phyloP scores from a whole-genome alignment of 2,888 invertebrate species.

The Sericinus montela region DNA sequence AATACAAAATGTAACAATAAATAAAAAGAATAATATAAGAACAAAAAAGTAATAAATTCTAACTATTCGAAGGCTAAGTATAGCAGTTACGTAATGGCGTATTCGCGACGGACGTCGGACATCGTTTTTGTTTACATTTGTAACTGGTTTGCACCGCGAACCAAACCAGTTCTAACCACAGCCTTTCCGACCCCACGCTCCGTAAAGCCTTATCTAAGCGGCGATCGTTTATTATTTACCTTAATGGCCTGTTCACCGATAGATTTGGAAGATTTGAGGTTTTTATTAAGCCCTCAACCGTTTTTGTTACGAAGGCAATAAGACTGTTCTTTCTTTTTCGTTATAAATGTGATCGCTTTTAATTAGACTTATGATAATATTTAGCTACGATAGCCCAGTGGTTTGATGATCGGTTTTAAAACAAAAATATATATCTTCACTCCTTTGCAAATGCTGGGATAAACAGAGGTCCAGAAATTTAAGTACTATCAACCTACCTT shows the following conservation, averaged over 20 bases:
- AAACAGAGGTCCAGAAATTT: no score
- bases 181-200: conserved; percentile 23
- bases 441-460: no score
- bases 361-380: no score
- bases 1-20: not conserved
- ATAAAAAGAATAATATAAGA: no score
- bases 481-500: no score
- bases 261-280: conserved; percentile 4
- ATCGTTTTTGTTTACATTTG: conserved; percentile 59
- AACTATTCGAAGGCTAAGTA: conserved; percentile 4
- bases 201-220: conserved; percentile 18
- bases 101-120: conserved; percentile 24
- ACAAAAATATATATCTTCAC: no score
- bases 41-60: no score
- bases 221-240: conserved; percentile 22
- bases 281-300: not conserved
- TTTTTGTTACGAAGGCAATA: not conserved
- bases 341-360: no score
- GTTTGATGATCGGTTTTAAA: no score
- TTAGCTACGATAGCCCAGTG: no score
- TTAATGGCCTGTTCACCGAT: conserved; percentile 2
- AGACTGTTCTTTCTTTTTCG: no score
- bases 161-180: conserved; percentile 46
- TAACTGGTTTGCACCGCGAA: conserved; percentile 50
- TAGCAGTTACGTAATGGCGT: conserved; percentile 22